These are phyloP conservation scores for Theocolax elegans DNA, from an alignment of 1,140 invertebrate species.

Conservation along the genomic window DNA sequence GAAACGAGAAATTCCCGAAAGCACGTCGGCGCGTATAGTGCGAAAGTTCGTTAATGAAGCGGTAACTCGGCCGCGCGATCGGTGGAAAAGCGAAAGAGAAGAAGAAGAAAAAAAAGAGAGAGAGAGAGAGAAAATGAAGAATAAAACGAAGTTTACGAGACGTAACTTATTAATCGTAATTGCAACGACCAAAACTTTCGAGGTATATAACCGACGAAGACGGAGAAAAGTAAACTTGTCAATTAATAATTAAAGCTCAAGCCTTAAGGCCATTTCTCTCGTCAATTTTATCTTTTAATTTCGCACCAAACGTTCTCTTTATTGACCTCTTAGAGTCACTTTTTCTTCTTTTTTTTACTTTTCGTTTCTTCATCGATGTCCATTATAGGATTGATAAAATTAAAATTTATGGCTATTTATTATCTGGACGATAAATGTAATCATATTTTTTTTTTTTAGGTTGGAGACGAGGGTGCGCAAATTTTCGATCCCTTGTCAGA, in stretches of 20 bases:
- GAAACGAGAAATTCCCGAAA: conserved; percentile 1
- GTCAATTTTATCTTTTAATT: conserved; percentile 53
- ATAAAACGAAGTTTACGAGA: conserved; percentile 44
- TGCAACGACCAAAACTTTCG: conserved; percentile 52
- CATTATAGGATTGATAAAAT: conserved; percentile 34
- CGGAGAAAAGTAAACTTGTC: conserved; percentile 56
- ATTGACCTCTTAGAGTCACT: not conserved
- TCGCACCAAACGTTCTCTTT: conserved; percentile 19
- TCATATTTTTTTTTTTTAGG: too few relatives aligned
- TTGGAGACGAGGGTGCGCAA: too few relatives aligned
- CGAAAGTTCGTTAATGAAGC: conserved; percentile 33
- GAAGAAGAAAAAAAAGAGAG: conserved; percentile 28
- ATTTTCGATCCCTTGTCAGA: too few relatives aligned
- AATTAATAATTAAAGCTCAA: conserved; percentile 57
- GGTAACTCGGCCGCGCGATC: not conserved
- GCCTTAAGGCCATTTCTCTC: not conserved
- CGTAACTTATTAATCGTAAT: conserved; percentile 60
- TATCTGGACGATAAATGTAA: too few relatives aligned
- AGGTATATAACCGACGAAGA: conserved; percentile 41
- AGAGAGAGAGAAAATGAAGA: conserved; percentile 32
- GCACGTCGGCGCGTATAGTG: not conserved
- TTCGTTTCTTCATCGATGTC: not conserved
- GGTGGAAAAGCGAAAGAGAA: conserved; percentile 7
- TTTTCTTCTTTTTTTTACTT: not conserved
- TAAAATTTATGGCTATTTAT: too few relatives aligned